phyloP scores from a whole-genome alignment of 2,888 invertebrate genomes.

The Trissoscelio sp. region DNA sequence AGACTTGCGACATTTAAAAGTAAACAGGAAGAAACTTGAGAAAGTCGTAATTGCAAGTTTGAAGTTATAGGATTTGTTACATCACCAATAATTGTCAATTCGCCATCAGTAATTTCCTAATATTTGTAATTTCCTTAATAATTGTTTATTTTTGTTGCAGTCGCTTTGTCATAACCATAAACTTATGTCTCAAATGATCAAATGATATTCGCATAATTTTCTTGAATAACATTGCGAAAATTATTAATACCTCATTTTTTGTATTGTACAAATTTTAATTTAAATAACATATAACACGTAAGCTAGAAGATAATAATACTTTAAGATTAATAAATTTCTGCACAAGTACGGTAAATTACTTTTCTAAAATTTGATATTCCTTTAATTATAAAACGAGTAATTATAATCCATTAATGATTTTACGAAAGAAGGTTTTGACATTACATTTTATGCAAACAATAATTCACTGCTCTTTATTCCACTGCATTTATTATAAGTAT shows the following conservation, averaged over 20 bases:
- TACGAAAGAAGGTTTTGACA: neutral
- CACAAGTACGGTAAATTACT: too few relatives aligned
- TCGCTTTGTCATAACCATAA: neutral
- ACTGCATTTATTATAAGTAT: neutral
- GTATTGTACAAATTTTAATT: neutral
- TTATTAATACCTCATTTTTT: neutral
- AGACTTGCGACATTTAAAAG: constrained; percentile 43
- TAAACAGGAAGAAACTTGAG: constrained; percentile 57
- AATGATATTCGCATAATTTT: neutral
- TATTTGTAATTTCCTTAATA: constrained; percentile 23
- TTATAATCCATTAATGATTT: constrained; percentile 3
- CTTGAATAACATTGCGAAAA: neutral
- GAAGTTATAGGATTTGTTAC: constrained; percentile 35
- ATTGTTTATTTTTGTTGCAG: neutral
- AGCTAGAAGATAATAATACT: too few relatives aligned
- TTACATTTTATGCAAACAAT: neutral
- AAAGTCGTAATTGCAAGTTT: constrained; percentile 47
- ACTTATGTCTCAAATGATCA: neutral
- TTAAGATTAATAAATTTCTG: too few relatives aligned
- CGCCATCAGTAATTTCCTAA: constrained; percentile 19
- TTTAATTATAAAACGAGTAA: neutral
- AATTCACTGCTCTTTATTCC: neutral
- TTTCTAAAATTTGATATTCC: too few relatives aligned
- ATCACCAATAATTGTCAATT: constrained; percentile 45
- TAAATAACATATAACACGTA: too few relatives aligned